phyloP scores from a whole-genome alignment of 1,140 invertebrate species.

The Brachionus rotundiformis region DNA sequence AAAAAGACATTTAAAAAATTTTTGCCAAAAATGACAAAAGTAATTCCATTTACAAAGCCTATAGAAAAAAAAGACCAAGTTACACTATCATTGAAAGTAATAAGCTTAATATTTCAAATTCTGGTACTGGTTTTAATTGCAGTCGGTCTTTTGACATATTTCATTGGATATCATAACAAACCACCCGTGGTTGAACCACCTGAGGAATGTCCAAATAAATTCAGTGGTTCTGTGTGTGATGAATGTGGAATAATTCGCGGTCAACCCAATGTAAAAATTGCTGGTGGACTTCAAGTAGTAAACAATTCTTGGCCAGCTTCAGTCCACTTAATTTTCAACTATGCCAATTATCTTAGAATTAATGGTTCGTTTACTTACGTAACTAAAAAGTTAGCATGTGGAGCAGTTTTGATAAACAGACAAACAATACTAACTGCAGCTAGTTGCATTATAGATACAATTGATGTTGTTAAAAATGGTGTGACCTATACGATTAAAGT shows the following conservation, averaged over 20 bases:
- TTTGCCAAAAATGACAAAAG: conserved; percentile 24
- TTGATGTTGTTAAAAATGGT: neutral
- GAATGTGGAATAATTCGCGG: conserved; percentile 11
- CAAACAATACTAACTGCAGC: conserved; percentile 1
- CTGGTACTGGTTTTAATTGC: neutral
- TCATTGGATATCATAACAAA: conserved; percentile 27
- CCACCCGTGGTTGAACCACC: neutral
- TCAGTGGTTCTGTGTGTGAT: neutral
- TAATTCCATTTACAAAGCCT: neutral
- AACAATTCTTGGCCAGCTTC: conserved; percentile 15
- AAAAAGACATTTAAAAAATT: neutral
- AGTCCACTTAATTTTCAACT: neutral
- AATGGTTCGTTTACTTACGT: neutral
- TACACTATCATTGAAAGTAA: neutral
- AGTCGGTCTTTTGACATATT: neutral
- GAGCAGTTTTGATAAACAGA: neutral
- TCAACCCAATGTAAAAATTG: conserved; percentile 26
- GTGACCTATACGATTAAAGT: neutral
- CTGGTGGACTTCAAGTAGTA: neutral
- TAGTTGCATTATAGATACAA: neutral
- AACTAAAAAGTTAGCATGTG: neutral
- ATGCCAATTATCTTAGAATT: conserved; percentile 11
- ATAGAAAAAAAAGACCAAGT: neutral
- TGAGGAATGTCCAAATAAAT: neutral
- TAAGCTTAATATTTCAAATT: conserved; percentile 3